Percentiles rank a stretch among this genome's conserved stretches.
Evolutionary conservation across 2,113 vertebrate species (phyloP).

Genomic region (Fulica atra): DNA sequence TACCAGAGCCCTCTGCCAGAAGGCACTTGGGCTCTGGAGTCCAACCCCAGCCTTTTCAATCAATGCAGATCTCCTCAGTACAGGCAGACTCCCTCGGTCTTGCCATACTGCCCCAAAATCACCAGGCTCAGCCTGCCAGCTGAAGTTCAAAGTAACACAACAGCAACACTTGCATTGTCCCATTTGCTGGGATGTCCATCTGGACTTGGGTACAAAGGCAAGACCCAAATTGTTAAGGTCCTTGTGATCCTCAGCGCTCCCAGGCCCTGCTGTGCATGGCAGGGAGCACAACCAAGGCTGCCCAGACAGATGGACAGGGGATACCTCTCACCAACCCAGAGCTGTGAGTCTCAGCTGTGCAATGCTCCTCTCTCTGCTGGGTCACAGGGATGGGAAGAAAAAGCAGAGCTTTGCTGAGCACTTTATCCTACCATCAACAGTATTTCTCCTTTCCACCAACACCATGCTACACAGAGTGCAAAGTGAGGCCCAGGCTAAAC

Average conservation of each 20-base stretch:
- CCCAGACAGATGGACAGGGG: fast-evolving
- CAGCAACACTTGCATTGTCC: neutral
- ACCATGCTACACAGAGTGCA: too few relatives aligned
- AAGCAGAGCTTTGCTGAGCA: neutral
- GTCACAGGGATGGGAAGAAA: neutral
- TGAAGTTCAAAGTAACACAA: neutral
- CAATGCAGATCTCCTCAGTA: neutral
- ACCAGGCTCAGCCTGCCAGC: too few relatives aligned
- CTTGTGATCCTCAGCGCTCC: fast-evolving
- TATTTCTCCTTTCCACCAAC: neutral
- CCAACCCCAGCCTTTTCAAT: neutral
- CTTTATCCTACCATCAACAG: neutral
- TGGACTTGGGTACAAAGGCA: neutral
- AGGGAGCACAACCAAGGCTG: neutral
- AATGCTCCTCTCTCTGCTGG: neutral
- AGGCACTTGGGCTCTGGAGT: neutral
- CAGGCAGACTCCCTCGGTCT: fast-evolving
- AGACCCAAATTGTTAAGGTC: neutral
- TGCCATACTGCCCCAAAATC: neutral
- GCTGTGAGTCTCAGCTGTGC: neutral
- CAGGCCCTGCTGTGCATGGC: neutral
- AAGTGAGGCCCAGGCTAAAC: neutral
- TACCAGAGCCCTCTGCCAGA: neutral
- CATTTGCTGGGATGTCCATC: neutral
- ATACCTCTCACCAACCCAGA: fast-evolving